These are phyloP conservation scores for Ptilonorhynchus violaceus DNA, from an alignment of 2,113 vertebrate species.

Conservation along the genomic window DNA sequence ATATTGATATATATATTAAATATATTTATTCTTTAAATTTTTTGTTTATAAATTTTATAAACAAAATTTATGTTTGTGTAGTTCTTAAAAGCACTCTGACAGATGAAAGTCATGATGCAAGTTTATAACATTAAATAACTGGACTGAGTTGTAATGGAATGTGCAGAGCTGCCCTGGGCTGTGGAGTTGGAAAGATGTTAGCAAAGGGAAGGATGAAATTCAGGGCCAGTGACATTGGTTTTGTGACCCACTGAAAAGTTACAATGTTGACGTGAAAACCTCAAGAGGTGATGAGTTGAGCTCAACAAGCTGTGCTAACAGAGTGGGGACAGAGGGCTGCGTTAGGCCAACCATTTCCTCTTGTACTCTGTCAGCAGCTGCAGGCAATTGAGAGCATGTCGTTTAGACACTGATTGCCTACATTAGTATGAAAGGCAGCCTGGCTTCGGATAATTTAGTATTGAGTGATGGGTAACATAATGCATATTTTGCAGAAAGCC, in stretches of 20 bases:
- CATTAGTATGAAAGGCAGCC: background rate
- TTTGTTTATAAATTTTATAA: too few relatives aligned
- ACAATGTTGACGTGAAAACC: background rate
- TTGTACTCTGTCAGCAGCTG: background rate
- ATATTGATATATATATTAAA: too few relatives aligned
- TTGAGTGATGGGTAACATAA: background rate
- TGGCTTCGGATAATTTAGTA: background rate
- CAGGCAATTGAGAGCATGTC: background rate
- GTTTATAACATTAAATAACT: background rate
- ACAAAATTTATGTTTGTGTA: background rate
- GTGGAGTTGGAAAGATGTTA: background rate
- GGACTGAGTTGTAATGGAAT: background rate
- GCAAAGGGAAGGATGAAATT: background rate
- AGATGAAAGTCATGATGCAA: background rate
- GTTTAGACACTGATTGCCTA: background rate
- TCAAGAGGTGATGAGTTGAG: background rate
- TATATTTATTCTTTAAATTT: too few relatives aligned
- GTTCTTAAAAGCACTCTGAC: background rate
- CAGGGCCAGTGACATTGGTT: background rate
- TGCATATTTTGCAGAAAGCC: background rate
- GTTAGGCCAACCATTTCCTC: background rate
- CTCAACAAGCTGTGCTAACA: background rate
- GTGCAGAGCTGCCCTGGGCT: background rate
- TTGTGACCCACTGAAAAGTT: background rate
- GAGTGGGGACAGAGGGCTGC: background rate